A percentile compares a stretch with the other conserved stretches of the same genome.
Conservation (phyloP, 2,888 invertebrate species). For the Octonoba sinensis region DNA sequence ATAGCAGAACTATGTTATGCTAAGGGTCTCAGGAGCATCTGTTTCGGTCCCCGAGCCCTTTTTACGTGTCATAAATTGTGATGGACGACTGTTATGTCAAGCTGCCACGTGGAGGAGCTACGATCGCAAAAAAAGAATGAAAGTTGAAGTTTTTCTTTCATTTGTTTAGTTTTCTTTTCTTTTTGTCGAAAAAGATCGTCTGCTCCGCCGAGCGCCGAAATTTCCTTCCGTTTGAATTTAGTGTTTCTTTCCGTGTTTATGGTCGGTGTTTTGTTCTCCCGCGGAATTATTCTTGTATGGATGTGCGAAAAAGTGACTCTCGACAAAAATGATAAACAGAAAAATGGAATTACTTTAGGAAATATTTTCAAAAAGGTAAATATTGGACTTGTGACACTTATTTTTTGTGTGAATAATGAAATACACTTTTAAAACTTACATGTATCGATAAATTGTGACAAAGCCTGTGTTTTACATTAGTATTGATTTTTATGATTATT, state of each 20-base stretch:
- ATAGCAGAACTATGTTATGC: constrained; percentile 41
- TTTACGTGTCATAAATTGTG: constrained; percentile 57
- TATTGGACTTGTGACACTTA: too few species aligned
- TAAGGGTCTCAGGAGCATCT: constrained; percentile 19
- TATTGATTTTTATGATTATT: too few species aligned
- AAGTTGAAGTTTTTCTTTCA: constrained; percentile 19
- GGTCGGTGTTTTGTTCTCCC: not conserved
- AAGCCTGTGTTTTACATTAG: too few species aligned
- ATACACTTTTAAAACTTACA: too few species aligned
- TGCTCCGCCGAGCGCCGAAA: constrained; percentile 13
- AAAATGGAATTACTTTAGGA: too few species aligned
- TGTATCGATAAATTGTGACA: too few species aligned
- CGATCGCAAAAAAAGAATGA: constrained; percentile 52
- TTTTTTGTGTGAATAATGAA: too few species aligned
- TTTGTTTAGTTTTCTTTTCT: constrained; percentile 11
- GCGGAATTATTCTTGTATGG: not conserved
- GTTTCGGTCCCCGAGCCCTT: constrained; percentile 5
- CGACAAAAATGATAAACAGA: not conserved
- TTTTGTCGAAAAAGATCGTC: constrained; percentile 11
- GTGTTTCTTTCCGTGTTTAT: not conserved
- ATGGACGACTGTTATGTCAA: constrained; percentile 54
- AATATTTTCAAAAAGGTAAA: too few species aligned
- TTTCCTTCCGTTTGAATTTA: not conserved
- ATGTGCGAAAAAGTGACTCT: not conserved
- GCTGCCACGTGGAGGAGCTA: constrained; percentile 54